Percentiles rank a stretch among this genome's conserved stretches.
phyloP scores from a whole-genome alignment of 2,888 invertebrate species.

The Drosophila cognata region DNA sequence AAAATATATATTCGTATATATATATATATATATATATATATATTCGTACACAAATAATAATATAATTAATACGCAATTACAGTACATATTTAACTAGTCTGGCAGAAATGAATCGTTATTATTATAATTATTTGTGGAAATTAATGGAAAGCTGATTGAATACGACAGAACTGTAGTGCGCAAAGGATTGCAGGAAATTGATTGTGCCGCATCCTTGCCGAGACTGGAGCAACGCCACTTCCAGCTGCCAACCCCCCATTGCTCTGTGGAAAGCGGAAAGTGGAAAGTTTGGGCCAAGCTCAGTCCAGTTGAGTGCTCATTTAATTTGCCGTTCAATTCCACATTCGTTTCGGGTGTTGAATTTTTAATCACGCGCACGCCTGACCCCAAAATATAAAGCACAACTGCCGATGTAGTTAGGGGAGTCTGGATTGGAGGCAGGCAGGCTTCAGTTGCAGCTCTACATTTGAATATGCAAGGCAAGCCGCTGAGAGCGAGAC shows the following conservation, averaged over 20 bases:
- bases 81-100: neutral
- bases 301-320: constrained; percentile 64
- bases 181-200: neutral
- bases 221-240: neutral
- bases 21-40: no score
- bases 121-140: neutral
- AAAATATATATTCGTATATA: no score
- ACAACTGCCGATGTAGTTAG: neutral
- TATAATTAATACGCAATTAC: no score
- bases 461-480: constrained; percentile 70
- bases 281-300: neutral
- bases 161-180: neutral
- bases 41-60: neutral
- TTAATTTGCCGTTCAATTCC: constrained; percentile 83
- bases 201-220: neutral
- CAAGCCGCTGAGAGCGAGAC: constrained; percentile 46
- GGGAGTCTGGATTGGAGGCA: constrained; percentile 8
- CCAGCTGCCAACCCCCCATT: neutral
- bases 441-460: constrained; percentile 21
- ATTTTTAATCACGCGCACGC: constrained; percentile 83
- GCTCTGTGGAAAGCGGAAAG: neutral
- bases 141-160: neutral
- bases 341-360: constrained; percentile 81
- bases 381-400: constrained; percentile 50
- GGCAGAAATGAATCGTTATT: neutral